Base-by-base conservation (phyloP, 2,797 vertebrate genomes). In the Gymnopithys bicolor region DNA sequence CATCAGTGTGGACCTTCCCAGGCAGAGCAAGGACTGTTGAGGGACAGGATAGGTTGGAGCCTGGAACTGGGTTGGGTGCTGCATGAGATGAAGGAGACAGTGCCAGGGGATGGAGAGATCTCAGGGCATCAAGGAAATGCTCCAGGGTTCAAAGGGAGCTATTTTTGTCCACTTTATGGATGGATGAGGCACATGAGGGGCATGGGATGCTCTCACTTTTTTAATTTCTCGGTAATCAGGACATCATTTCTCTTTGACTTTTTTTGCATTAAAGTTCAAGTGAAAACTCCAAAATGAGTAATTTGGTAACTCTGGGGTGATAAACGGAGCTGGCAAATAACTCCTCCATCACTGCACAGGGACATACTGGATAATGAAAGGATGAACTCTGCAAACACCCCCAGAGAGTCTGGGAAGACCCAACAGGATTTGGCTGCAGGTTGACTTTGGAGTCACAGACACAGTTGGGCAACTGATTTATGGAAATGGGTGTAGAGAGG, bases 401-500 rank as follows among this genome's bases (percentile, higher is more conserved):
- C 48, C 1, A 0, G 74, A 93, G 60, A 93, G 68, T 51, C 87
- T 84, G 60, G 33, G 59, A 86, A 86, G 70, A 81, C 58, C 83
- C 80, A 53, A 6, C 59, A 89, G 64, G 76, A 69, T 77, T 56
- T 87, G 87, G 37, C 83, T 90, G 69, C 51, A 64, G 69, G 56
- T 90, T 91, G 82, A 49, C 79, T 69, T 87, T 4, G 0, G 81
- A 84, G 53, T 89, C 8, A 0, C 89, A 96, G 95, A 94, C 89
- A 74, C 64, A 43, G 56, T 94, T 96, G 93, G 82, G 93, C 84
- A 96, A 95, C 25, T 91, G 75, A 49, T 87, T 79, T 73, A 59
- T 70, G 76, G 94, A 92, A 93, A 91, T 87, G 82, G 89, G 92
- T 55, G 85, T 90, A 94, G 87, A 79, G 71, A 95, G 39, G 56